phyloP scores from a whole-genome alignment of 2,797 vertebrate genomes.

The Tinamus major region DNA sequence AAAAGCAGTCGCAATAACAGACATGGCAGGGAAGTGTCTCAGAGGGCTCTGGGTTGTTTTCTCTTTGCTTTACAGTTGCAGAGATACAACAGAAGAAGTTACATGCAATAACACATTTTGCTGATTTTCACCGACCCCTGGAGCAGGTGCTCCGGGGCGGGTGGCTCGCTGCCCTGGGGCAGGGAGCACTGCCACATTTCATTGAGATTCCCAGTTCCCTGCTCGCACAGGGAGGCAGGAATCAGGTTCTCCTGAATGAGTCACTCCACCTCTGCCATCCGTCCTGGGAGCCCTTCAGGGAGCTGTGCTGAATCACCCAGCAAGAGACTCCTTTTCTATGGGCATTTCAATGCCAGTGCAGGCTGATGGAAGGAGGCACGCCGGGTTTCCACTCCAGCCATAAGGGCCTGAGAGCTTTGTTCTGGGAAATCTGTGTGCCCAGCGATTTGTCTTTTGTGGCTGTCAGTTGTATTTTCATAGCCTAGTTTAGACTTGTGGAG shows the following conservation, averaged over 20 bases:
- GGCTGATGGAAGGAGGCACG: background rate
- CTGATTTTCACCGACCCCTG: background rate
- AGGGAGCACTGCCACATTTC: background rate
- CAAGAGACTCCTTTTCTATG: background rate
- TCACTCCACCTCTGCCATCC: background rate
- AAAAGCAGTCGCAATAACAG: rapidly evolving
- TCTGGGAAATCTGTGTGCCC: background rate
- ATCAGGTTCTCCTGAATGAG: background rate
- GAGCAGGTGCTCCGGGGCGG: background rate
- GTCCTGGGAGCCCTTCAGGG: background rate
- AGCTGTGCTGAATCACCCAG: background rate
- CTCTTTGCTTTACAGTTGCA: background rate
- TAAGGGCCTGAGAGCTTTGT: background rate
- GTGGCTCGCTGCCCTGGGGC: background rate
- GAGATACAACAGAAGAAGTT: background rate
- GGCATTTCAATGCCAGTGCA: background rate
- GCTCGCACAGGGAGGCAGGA: background rate
- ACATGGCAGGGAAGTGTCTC: background rate
- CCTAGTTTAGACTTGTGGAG: background rate
- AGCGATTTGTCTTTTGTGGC: background rate
- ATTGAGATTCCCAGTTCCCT: background rate
- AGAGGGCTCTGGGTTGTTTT: background rate
- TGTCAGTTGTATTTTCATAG: slow-evolving; percentile 24
- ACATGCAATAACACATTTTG: background rate
- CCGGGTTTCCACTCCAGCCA: rapidly evolving